Evolutionary conservation across 2,888 invertebrate genomes (phyloP), one percentile per base, ranked within the genome.

Genomic region (Coelopa pilipes): DNA sequence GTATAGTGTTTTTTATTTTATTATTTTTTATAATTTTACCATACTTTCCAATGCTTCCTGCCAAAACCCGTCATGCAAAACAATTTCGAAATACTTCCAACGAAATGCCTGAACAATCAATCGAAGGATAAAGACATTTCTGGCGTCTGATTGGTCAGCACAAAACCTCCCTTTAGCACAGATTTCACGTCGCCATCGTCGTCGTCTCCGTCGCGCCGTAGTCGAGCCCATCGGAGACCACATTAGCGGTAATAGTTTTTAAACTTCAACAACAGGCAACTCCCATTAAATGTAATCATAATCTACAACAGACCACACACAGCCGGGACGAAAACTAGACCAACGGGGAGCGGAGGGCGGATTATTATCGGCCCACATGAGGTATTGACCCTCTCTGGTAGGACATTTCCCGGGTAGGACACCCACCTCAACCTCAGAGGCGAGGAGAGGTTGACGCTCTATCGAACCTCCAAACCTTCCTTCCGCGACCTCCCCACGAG

Each of bases 161-260:
- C 21, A 19, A n/a, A 12, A 24, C 49, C 60, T 70, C 49, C 70
- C 24, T 47, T 45, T 57, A 13, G 46, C 50, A 67, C 19, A 47
- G 21, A 21, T 55, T 68, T 50, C 49, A 21, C 57, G 57, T 55
- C 34, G 34, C 34, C 34, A 34, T 34, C 34, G 34, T 34, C 34
- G 34, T 34, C 34, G 34, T n/a, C n/a, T n/a, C n/a, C 34, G 34
- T 34, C 34, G 34, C n/a, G n/a, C n/a, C n/a, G n/a, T n/a, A n/a
- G n/a, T 7, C 7, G 34, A 34, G 34, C 34, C 47, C 49, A 60
- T 50, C 19, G 21, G 19, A 63, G 65, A 47, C 46, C 53, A 71
- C 65, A 65, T 21, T 46, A 55, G 50, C 49, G 53, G 49, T 74
- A 76, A 70, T 69, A 59, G 74, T 72, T 75, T 70, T n/a, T 24